phyloP scores from a whole-genome alignment of 2,888 invertebrate species.

The Cheilosia urbana region DNA sequence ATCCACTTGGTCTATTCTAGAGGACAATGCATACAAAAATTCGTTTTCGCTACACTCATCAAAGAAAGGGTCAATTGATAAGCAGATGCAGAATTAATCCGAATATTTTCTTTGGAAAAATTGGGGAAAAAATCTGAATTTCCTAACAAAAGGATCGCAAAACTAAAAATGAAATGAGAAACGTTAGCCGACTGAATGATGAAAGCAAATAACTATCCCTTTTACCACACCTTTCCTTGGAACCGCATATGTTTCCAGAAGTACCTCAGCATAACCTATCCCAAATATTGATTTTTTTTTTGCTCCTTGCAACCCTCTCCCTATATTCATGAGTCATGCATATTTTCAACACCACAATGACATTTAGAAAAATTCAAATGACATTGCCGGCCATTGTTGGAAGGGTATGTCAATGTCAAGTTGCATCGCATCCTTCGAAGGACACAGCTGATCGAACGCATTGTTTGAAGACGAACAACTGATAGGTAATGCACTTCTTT shows the following conservation, averaged over 20 bases:
- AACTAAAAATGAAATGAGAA: slow-evolving; percentile 57
- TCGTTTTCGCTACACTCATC: slow-evolving; percentile 50
- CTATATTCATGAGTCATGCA: slow-evolving; percentile 24
- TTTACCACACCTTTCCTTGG: slow-evolving; percentile 58
- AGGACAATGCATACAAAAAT: slow-evolving; percentile 18
- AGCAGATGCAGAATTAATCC: slow-evolving; percentile 57
- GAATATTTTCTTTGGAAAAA: slow-evolving; percentile 25
- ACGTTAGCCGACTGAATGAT: slow-evolving; percentile 26
- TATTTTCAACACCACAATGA: slow-evolving; percentile 48
- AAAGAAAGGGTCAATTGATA: slow-evolving; percentile 60
- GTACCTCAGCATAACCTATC: slow-evolving; percentile 31
- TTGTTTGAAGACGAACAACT: background rate
- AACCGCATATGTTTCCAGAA: slow-evolving; percentile 59
- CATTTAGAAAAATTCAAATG: slow-evolving; percentile 48
- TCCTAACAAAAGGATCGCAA: slow-evolving; percentile 53
- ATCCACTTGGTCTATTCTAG: background rate
- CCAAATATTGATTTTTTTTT: slow-evolving; percentile 51
- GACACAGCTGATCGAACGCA: slow-evolving; percentile 59
- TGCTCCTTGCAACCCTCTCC: slow-evolving; percentile 57
- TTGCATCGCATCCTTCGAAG: slow-evolving; percentile 38
- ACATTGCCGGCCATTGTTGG: background rate
- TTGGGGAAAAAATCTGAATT: slow-evolving; percentile 55
- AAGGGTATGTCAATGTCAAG: slow-evolving; percentile 48
- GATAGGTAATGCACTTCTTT: background rate
- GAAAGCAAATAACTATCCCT: slow-evolving; percentile 59